Conservation (phyloP, 2,888 invertebrate genomes). For the Glaucopsyche alexis region DNA sequence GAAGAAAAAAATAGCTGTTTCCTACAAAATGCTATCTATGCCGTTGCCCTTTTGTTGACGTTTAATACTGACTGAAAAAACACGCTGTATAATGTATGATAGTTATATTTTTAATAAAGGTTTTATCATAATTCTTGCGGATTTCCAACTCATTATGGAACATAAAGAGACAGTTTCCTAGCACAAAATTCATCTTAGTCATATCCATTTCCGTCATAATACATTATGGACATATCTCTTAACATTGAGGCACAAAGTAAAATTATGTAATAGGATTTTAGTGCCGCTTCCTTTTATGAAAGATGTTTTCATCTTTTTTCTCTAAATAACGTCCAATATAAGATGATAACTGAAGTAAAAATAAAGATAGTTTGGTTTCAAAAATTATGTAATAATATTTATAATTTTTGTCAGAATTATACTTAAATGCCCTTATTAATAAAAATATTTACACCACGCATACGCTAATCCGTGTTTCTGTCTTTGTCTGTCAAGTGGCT, state of each 20-base stretch:
- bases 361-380: no score
- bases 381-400: no score
- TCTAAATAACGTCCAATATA: background rate
- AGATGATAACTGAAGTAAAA: no score
- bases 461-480: no score
- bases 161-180: background rate
- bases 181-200: conserved; percentile 8
- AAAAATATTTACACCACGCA: no score
- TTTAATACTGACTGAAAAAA: no score
- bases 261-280: conserved; percentile 5
- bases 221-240: conserved; percentile 9
- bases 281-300: background rate
- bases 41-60: no score
- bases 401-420: no score
- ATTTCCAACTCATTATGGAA: background rate
- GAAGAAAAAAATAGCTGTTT: no score
- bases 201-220: conserved; percentile 5
- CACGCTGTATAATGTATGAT: background rate
- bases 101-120: background rate
- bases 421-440: no score
- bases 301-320: background rate
- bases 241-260: background rate
- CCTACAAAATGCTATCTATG: no score
- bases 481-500: no score
- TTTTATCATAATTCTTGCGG: background rate